phyloP scores from a whole-genome alignment of 2,888 invertebrate genomes.

The Leptarthrus brevirostris region DNA sequence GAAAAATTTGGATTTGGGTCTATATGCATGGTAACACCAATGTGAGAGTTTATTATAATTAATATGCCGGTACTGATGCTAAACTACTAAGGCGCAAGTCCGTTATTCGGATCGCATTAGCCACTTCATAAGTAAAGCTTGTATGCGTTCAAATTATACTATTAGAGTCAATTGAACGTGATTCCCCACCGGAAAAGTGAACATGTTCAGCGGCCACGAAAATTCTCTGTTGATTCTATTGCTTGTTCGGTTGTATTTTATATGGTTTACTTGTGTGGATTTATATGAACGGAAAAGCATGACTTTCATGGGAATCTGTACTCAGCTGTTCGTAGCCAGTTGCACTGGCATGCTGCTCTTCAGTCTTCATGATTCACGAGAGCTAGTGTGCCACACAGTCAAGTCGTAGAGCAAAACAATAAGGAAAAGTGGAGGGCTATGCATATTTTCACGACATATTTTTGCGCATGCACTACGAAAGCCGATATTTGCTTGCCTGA shows the following conservation, averaged over 20 bases:
- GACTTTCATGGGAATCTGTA: constrained; percentile 9
- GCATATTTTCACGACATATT: no score
- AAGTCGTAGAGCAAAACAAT: constrained; percentile 16
- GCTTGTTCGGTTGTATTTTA: no score
- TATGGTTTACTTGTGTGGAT: no score
- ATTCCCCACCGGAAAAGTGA: not conserved
- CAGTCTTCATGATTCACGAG: constrained; percentile 7
- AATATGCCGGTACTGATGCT: no score
- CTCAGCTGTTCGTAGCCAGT: constrained; percentile 22
- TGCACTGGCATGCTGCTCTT: no score
- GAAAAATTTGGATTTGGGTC: no score
- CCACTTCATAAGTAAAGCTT: no score
- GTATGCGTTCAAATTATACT: no score
- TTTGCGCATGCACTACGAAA: constrained; percentile 23
- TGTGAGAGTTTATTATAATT: no score
- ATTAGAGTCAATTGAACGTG: not conserved
- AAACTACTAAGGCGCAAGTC: no score
- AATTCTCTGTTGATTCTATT: not conserved
- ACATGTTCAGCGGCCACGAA: not conserved
- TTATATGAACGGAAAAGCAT: not conserved
- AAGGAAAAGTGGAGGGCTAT: not conserved
- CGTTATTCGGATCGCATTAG: no score
- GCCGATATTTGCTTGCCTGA: constrained; percentile 20
- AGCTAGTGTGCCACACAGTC: not conserved
- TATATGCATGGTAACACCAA: no score